Conservation (phyloP, 2,797 vertebrate species). For the Lagodon rhomboides region DNA sequence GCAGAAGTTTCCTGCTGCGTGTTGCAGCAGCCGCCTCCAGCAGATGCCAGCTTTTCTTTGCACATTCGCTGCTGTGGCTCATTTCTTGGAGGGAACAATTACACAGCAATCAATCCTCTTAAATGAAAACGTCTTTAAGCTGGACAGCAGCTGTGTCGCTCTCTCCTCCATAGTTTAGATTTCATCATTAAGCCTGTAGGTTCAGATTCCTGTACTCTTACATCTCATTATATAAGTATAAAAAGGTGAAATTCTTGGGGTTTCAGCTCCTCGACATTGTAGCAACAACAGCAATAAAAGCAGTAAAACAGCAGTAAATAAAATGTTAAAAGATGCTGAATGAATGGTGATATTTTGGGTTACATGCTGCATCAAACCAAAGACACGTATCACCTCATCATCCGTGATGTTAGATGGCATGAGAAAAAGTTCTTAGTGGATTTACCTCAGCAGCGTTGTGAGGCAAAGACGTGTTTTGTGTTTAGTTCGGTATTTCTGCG, state of each 20-base stretch:
- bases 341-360: slow-evolving; percentile 25
- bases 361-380: slow-evolving; percentile 16
- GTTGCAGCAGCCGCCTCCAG: slow-evolving; percentile 53
- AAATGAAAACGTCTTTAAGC: slow-evolving; percentile 50
- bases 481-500: slow-evolving; percentile 29
- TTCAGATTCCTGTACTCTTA: too few relatives aligned
- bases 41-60: slow-evolving; percentile 45
- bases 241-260: too few relatives aligned
- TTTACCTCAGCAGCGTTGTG: not conserved
- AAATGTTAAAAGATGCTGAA: slow-evolving; percentile 7
- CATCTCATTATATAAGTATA: too few relatives aligned
- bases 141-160: slow-evolving; percentile 49
- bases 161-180: slow-evolving; percentile 19
- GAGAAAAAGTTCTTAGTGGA: not conserved
- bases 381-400: not conserved
- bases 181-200: slow-evolving; percentile 10
- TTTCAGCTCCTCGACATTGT: too few relatives aligned
- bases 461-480: slow-evolving; percentile 15
- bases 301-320: too few relatives aligned
- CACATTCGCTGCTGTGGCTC: slow-evolving; percentile 50
- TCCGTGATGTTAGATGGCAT: slow-evolving; percentile 9
- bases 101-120: slow-evolving; percentile 65
- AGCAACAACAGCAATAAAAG: too few relatives aligned
- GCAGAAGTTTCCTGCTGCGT: slow-evolving; percentile 53
- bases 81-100: slow-evolving; percentile 66